Percentiles rank a stretch among this genome's conserved stretches.
Conservation (phyloP, 2,797 vertebrate genomes). For the Eutrigla gurnardus region DNA sequence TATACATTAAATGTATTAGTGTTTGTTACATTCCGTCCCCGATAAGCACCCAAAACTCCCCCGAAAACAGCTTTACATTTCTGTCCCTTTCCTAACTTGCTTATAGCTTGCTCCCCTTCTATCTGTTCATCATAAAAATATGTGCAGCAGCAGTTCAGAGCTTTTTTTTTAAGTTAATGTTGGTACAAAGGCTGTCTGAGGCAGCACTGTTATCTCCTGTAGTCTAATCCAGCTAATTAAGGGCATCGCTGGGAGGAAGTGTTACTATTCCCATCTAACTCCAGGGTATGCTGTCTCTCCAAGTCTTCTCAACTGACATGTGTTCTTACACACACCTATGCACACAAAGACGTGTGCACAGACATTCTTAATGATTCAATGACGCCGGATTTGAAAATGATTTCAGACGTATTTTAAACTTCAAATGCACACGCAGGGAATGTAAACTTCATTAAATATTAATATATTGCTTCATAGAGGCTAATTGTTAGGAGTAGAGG, state of each 20-base stretch:
- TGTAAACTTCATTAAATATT: no score
- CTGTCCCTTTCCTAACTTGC: not conserved
- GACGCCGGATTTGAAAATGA: slow-evolving; percentile 9
- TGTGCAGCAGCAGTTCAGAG: slow-evolving; percentile 52
- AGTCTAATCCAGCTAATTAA: slow-evolving; percentile 83
- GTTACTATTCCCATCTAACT: slow-evolving; percentile 79
- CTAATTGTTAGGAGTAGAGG: no score
- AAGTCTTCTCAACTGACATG: slow-evolving; percentile 59
- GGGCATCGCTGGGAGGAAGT: slow-evolving; percentile 75
- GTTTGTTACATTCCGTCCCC: slow-evolving; percentile 14
- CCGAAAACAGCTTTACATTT: not conserved
- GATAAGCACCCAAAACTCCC: not conserved
- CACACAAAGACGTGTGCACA: not conserved
- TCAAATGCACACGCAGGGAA: not conserved
- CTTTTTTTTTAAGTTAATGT: slow-evolving; percentile 69
- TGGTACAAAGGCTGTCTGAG: slow-evolving; percentile 71
- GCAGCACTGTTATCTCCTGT: slow-evolving; percentile 71
- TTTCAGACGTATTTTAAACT: not conserved
- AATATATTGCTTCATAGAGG: no score
- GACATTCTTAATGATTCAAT: not conserved
- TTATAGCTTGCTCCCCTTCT: slow-evolving; percentile 1
- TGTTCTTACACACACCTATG: slow-evolving; percentile 41
- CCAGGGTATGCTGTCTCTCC: slow-evolving; percentile 68
- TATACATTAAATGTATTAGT: slow-evolving; percentile 5
- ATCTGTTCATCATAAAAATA: slow-evolving; percentile 41